Evolutionary conservation across 1,140 invertebrate genomes (phyloP).

Genomic region (Calephelis virginiensis): DNA sequence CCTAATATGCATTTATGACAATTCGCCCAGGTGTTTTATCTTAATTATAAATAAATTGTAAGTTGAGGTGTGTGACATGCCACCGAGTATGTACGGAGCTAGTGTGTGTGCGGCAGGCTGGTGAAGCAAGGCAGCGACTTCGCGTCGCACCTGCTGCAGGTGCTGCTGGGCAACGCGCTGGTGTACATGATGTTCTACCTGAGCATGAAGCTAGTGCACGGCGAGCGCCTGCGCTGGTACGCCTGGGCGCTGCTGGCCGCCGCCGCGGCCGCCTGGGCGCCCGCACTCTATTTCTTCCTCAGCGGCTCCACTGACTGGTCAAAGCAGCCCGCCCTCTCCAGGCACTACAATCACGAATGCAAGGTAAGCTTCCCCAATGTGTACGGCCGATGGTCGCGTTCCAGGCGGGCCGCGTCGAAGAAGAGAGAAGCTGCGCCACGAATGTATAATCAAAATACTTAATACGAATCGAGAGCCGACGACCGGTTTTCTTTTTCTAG

Average conservation of each 20-base stretch:
- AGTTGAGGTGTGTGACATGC: no score
- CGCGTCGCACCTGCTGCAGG: constrained; percentile 87
- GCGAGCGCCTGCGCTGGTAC: constrained; percentile 83
- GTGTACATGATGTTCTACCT: constrained; percentile 92
- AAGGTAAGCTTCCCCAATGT: constrained; percentile 31
- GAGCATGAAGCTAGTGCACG: constrained; percentile 88
- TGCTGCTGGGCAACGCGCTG: constrained; percentile 91
- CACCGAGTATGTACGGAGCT: no score
- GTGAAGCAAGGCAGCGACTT: constrained; percentile 85
- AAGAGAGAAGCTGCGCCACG: no score
- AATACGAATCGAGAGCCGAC: no score
- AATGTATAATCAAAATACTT: no score
- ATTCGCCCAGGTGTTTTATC: no score
- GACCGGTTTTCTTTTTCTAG: no score
- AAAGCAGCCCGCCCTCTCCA: constrained; percentile 87
- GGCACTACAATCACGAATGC: constrained; percentile 88
- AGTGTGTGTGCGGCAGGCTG: constrained; percentile 58
- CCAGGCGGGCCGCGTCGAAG: no score
- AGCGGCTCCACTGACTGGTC: constrained; percentile 59
- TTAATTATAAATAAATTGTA: no score
- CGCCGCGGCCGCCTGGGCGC: constrained; percentile 52
- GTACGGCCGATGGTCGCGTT: no score
- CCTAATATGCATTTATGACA: no score
- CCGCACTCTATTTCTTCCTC: constrained; percentile 68
- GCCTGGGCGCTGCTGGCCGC: constrained; percentile 53